Evolutionary conservation across 2,888 invertebrate species (phyloP), one percentile per base, ranked within the genome.

Genomic region (Dicyrtomina minuta): DNA sequence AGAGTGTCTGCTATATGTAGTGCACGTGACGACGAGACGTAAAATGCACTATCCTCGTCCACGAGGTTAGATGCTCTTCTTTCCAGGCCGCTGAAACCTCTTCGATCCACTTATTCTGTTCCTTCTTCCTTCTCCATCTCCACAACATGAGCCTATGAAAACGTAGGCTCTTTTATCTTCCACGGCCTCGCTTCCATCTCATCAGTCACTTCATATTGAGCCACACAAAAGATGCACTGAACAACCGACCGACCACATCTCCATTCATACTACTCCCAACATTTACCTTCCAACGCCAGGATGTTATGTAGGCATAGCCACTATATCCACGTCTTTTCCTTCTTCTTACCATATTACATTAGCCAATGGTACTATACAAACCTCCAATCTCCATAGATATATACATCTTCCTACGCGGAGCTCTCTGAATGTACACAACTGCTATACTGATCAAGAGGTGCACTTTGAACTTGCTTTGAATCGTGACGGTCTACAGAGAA

Each of bases 131-230:
- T 55, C 55, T 55, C 55, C 15, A 6, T 12, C 24, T 22, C 55
- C 22, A 6, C 12, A 20, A 10, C 55, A 41, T 22, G 20, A 17
- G n/a, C n/a, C 33, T 17, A 33, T 58, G 2, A 33, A 33, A 24
- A 55, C 13, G 22, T 24, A 39, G 26, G 8, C 26, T 17, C 56
- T 58, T 58, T 58, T 33, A 58, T 58, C 56, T 58, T 58, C 17
- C 51, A 12, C n/a, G n/a, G 51, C 51, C 20, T 17, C 51, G 17
- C 17, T 51, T 17, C 17, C 51, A 51, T 46, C 46, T 58, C 56
- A 39, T 59, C 2, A 41, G 22, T 8, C 59, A 59, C 59, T 59
- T 8, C n/a, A 41, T 41, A 39, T n/a, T 49, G 22, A n/a, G 13
- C 22, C 26, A 26, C 26, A 26, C 55, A 53, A 53, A 17, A 13